Percentiles rank a stretch among this genome's conserved stretches.
phyloP scores from a whole-genome alignment of 2,888 invertebrate genomes.

The Cataglyphis livida region DNA sequence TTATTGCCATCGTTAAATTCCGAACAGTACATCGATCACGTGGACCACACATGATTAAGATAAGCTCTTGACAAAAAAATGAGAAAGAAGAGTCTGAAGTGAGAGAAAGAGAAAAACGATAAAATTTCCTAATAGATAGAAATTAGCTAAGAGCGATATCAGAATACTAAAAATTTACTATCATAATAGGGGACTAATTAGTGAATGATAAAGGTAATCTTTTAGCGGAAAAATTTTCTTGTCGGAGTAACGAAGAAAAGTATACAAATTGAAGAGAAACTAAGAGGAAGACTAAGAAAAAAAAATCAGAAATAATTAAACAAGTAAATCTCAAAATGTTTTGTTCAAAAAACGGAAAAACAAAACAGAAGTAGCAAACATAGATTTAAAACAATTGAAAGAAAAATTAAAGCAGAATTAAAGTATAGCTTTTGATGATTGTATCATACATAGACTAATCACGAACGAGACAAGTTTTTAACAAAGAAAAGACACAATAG shows the following conservation, averaged over 20 bases:
- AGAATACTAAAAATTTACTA: background rate
- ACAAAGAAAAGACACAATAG: background rate
- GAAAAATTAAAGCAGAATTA: background rate
- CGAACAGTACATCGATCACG: slow-evolving; percentile 10
- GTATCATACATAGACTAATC: background rate
- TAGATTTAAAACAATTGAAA: background rate
- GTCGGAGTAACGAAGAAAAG: background rate
- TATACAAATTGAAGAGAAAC: no score
- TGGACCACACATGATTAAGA: slow-evolving; percentile 19
- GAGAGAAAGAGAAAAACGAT: background rate
- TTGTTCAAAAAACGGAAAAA: background rate
- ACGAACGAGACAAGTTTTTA: background rate
- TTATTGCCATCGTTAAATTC: background rate
- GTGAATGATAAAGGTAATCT: background rate
- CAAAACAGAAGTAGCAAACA: background rate
- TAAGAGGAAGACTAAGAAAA: background rate
- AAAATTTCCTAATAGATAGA: background rate
- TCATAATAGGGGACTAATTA: background rate
- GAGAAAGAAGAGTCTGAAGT: background rate
- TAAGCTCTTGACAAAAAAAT: slow-evolving; percentile 33
- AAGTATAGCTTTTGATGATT: background rate
- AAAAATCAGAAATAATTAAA: background rate
- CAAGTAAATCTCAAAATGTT: background rate
- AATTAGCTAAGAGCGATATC: background rate
- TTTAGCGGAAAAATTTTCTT: background rate